Conservation (phyloP, 2,888 invertebrate genomes). For the Volucella inanis region DNA sequence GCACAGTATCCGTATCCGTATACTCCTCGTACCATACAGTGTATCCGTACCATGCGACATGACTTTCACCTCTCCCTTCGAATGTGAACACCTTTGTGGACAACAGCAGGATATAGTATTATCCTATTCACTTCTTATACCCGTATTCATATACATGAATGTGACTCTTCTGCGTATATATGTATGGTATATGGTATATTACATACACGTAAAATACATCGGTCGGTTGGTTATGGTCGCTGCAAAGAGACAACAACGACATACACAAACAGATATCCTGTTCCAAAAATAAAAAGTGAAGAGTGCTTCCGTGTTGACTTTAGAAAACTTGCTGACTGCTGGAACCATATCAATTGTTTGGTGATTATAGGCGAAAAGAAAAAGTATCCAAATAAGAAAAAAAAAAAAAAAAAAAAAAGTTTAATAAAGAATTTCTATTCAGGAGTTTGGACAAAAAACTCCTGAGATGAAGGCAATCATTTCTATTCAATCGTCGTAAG, state of each 20-base stretch:
- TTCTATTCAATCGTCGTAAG: slow-evolving; percentile 55
- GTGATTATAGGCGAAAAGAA: slow-evolving; percentile 51
- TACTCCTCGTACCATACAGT: too few relatives aligned
- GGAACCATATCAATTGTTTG: slow-evolving; percentile 66
- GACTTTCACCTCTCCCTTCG: slow-evolving; percentile 14
- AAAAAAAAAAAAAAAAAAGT: slow-evolving; percentile 7
- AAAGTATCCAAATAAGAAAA: slow-evolving; percentile 32
- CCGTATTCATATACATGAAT: neutral
- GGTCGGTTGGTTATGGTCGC: neutral
- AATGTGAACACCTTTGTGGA: slow-evolving; percentile 43
- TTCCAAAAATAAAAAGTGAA: slow-evolving; percentile 63
- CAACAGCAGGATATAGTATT: slow-evolving; percentile 12
- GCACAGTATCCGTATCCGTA: neutral
- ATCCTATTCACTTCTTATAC: neutral
- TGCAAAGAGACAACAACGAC: neutral
- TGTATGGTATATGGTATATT: too few relatives aligned
- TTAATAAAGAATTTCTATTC: slow-evolving; percentile 26
- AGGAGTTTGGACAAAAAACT: neutral
- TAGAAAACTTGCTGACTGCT: slow-evolving; percentile 35
- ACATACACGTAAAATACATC: neutral
- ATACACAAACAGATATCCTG: slow-evolving; percentile 58
- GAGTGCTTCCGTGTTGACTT: slow-evolving; percentile 47
- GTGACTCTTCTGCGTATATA: neutral
- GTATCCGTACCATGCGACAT: neutral
- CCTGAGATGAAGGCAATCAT: slow-evolving; percentile 47